Conservation (phyloP, 2,888 invertebrate species). For the Dione vanillae region DNA sequence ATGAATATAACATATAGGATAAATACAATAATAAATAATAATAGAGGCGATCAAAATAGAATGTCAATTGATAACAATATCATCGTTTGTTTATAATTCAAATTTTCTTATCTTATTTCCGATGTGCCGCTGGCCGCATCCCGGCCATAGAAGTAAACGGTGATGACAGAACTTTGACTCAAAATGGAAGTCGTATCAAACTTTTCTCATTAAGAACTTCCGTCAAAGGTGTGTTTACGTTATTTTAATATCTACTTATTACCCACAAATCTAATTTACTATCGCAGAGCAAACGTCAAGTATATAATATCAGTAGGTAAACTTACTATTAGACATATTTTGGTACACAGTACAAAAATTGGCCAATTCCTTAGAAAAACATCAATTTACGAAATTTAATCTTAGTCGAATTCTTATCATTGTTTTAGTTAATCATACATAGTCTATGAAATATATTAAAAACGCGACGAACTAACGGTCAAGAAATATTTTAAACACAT, state of each 20-base stretch:
- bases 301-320: constrained; percentile 32
- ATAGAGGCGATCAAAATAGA: too few species aligned
- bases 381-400: neutral
- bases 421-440: constrained; percentile 8
- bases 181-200: constrained; percentile 81
- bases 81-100: constrained; percentile 73
- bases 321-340: constrained; percentile 8
- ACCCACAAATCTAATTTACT: constrained; percentile 64
- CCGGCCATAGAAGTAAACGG: constrained; percentile 70
- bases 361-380: too few species aligned
- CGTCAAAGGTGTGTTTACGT: constrained; percentile 81
- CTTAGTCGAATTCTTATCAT: neutral
- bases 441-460: constrained; percentile 61
- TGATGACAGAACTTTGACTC: constrained; percentile 80
- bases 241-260: constrained; percentile 75
- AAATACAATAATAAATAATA: too few species aligned
- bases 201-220: constrained; percentile 82
- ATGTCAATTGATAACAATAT: constrained; percentile 65
- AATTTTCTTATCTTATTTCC: constrained; percentile 66
- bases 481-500: constrained; percentile 63
- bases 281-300: constrained; percentile 28
- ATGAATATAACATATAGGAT: too few species aligned
- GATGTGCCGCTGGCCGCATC: constrained; percentile 58
- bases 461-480: constrained; percentile 70
- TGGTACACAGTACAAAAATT: too few species aligned